phyloP scores from a whole-genome alignment of 1,140 invertebrate genomes.

The Drosophila arizonae region DNA sequence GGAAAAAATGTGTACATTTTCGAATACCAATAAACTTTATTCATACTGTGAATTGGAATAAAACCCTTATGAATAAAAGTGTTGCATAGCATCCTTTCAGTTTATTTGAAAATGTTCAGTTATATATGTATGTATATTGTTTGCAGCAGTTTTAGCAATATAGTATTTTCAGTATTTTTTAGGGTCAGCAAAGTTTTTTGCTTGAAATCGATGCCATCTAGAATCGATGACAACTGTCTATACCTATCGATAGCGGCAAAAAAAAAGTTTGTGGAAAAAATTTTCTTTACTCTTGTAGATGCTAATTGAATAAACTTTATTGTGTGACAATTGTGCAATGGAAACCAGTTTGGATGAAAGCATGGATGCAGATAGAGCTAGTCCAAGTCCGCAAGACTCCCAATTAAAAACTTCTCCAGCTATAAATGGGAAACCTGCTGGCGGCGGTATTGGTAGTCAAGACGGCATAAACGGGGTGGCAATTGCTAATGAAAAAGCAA shows the following conservation, averaged over 20 bases:
- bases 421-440: constrained; percentile 52
- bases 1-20: no score
- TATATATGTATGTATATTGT: no score
- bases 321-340: constrained; percentile 49
- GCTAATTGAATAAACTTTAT: constrained; percentile 31
- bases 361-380: constrained; percentile 59
- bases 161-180: constrained; percentile 7
- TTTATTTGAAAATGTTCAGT: no score
- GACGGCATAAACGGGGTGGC: constrained; percentile 55
- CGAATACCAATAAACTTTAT: no score
- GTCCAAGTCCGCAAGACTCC: constrained; percentile 31
- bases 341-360: constrained; percentile 67
- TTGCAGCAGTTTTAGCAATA: no score
- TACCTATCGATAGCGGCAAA: constrained; percentile 64
- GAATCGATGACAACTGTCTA: constrained; percentile 22
- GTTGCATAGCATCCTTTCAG: no score
- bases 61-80: no score
- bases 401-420: constrained; percentile 40
- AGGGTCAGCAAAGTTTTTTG: not conserved
- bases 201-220: not conserved
- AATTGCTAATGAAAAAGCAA: constrained; percentile 58
- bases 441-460: constrained; percentile 34
- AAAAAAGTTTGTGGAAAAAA: constrained; percentile 52
- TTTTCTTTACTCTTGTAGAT: constrained; percentile 53
- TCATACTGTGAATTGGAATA: no score